Base-by-base conservation (phyloP, 2,888 invertebrate species). In the Brachypalpus laphriformis region DNA sequence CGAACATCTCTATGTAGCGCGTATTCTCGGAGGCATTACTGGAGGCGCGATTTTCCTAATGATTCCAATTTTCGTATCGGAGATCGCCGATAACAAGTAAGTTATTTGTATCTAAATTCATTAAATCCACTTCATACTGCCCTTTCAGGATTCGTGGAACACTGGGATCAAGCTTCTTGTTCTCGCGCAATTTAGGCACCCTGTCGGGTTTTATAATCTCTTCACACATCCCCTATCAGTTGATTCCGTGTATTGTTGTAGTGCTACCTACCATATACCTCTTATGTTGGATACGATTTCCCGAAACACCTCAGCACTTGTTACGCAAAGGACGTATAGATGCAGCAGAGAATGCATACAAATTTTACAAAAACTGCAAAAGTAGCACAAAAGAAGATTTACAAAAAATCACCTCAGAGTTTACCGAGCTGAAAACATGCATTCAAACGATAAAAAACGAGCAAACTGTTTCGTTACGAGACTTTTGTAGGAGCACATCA, bases 11-110 rank as follows among this genome's bases (percentile, higher is more conserved):
- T 92, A 91, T 82, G 86, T 89, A n/a, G 90, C 90, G 3, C 88
- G 92, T 8, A 75, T 90, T 2, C 88, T 89, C 31, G 89, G 88
- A 2, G 92, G 92, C 4, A 25, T 90, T 14, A 89, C 90, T 1
- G 92, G 92, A 7, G 92, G 92, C 18, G 92, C 91, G 14, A 65
- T 89, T 28, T 90, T 88, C 34, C 85, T 90, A 6, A 88, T 89
- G 0, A 71, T 91, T 37, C 91, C 92, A 22, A 88, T 92, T n/a
- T 92, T 89, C 51, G 89, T 92, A 9, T 89, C 91, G 0, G 92
- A 92, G 89, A 92, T 92, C 20, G 88, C 92, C 0, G 90, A 91
- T 80, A 88, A 88, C 25, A 88, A 88, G 92, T 91, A 83, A 89
- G 89, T n/a, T 5, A 2, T 42, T 42, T 31, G 8, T n/a, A n/a